Conservation (phyloP, 2,888 invertebrate species). For the Erebia ligea region DNA sequence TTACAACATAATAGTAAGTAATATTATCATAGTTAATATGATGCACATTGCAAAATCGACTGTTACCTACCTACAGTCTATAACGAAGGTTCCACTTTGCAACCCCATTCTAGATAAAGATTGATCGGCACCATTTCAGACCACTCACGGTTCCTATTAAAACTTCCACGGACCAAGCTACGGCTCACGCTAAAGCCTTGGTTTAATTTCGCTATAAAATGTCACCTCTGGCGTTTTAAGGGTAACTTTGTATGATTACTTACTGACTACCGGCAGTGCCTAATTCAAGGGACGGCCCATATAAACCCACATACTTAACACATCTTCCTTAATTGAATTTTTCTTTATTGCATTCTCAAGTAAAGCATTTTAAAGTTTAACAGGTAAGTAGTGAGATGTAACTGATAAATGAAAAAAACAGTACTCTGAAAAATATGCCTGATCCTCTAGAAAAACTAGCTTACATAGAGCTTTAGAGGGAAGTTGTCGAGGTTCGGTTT, state of each 20-base stretch:
- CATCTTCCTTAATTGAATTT: neutral
- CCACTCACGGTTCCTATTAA: constrained; percentile 34
- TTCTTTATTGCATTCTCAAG: constrained; percentile 1
- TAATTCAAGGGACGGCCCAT: neutral
- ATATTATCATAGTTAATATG: too few species aligned
- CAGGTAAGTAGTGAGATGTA: neutral
- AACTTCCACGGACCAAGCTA: constrained; percentile 29
- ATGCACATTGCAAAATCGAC: neutral
- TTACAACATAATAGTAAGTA: too few species aligned
- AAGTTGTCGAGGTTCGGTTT: too few species aligned
- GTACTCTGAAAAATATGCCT: too few species aligned
- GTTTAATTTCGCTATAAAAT: constrained; percentile 33
- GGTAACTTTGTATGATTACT: constrained; percentile 17
- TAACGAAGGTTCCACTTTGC: constrained; percentile 1
- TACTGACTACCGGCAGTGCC: too few species aligned
- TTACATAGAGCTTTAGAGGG: too few species aligned
- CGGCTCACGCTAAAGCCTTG: constrained; percentile 19
- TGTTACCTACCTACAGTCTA: neutral
- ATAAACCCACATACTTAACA: constrained; percentile 5
- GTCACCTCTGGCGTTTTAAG: constrained; percentile 33
- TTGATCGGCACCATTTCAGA: constrained; percentile 23
- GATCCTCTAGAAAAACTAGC: too few species aligned
- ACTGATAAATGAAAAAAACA: too few species aligned
- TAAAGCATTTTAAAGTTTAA: neutral
- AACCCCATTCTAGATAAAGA: constrained; percentile 15